Evolutionary conservation across 2,113 vertebrate genomes (phyloP), one percentile per base, ranked within the genome.

Genomic region (Peromyscus leucopus): DNA sequence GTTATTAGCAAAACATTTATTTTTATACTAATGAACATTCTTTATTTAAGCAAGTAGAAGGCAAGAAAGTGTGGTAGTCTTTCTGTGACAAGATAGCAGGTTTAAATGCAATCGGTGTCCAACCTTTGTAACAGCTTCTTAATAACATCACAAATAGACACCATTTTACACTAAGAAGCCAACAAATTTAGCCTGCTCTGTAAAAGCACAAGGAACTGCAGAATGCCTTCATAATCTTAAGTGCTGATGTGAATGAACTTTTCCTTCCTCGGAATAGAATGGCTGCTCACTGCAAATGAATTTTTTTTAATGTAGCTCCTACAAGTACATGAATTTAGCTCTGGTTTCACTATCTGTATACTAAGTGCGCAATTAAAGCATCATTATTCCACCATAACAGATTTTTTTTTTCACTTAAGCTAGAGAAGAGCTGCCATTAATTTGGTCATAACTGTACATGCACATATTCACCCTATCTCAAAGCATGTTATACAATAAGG

Each of bases 341-440:
- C 85, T 97, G 84, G 59, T 79, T 98, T 97, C 90, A 97, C 92
- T 98, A 97, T 98, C 94, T 96, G 90, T 98, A 71, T 96, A 84
- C 72, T 97, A 97, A 98, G 96, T 94, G 63, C 96, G 94, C 97
- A 98, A 97, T 98, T 98, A 98, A 97, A 97, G 84, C 89, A 97
- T 97, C 98, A 96, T 98, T 98, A 97, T 75, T 95, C 90, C 65
- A 39, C 85, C 97, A 71, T 90, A 97, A 65, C 51, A 85, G 97
- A 94, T 71, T 76, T 98, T 98, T 76, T 98, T 98, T 98, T 97
- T 93, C 96, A 98, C 98, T 98, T 98, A 98, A 98, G 97, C 96
- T 97, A 88, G 71, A 96, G 94, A 97, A 95, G 97, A 92, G 51
- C 78, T 98, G 94, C 93, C 95, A 71, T 82, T 91, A 97, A 98